Percentiles rank a stretch among this genome's conserved stretches.
Conservation (phyloP, 2,113 vertebrate genomes). For the Chrysochloris asiatica region DNA sequence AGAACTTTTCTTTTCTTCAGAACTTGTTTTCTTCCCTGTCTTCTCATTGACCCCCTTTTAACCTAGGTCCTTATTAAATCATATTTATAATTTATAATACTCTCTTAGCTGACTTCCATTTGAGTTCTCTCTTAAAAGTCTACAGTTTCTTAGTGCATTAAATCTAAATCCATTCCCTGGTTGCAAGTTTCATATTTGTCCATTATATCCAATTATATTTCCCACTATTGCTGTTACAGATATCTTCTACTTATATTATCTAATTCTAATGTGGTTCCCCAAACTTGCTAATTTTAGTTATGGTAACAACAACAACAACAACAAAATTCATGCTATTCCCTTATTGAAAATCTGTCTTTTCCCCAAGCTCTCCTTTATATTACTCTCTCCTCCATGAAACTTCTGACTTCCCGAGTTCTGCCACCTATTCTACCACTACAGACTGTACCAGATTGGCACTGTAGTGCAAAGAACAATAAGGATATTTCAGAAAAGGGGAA, state of each 20-base stretch:
- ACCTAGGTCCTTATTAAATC: not conserved
- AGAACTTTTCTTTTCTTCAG: not conserved
- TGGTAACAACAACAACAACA: no score
- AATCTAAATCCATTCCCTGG: constrained; percentile 19
- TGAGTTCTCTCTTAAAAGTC: constrained; percentile 3
- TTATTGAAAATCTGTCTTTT: not conserved
- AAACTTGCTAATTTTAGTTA: not conserved
- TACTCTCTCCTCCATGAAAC: not conserved
- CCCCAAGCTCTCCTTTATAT: not conserved
- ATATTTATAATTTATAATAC: not conserved
- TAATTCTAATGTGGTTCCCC: not conserved
- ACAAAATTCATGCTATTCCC: not conserved
- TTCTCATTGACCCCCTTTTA: not conserved
- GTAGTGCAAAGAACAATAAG: not conserved
- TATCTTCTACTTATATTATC: not conserved
- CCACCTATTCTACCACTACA: not conserved
- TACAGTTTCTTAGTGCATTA: not conserved
- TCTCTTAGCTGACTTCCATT: not conserved
- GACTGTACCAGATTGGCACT: not conserved
- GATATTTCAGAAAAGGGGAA: not conserved
- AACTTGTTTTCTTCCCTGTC: not conserved
- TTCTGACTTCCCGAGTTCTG: not conserved
- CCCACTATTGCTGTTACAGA: not conserved
- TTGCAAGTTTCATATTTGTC: constrained; percentile 3
- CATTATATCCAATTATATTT: not conserved